Base-by-base conservation (phyloP, 2,797 vertebrate species). In the Adrianichthys oophorus region DNA sequence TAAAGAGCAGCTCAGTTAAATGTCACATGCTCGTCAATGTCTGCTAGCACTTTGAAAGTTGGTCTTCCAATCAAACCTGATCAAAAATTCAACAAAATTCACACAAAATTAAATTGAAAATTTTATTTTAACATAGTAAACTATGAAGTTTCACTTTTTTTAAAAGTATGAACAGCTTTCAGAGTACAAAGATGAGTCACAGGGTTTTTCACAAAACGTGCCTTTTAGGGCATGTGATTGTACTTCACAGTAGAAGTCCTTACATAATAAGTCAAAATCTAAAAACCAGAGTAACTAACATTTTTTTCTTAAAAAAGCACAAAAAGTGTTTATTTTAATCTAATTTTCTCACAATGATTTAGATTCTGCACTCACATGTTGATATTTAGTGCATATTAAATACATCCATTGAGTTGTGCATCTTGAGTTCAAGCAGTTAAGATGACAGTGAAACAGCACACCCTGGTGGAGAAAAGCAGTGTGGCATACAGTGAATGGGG, bases 91-190 rank as follows among this genome's bases (percentile, higher is more conserved):
- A 59, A 47, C 2, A 23, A 32, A 40, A 45, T 7, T 21, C 12
- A 83, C 65, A 63, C 59, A 50, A 48, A 40, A 32, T 17, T 68
- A 70, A 81, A 52, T 86, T 90, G 87, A 90, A 83, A 90, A 88
- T 78, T 91, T 87, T 91, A 92, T 91, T 92, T 76, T 63, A 45
- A 85, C 84, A 80, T 78, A 86, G 78, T 21, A 86, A 87, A 87
- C 72, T 52, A 66, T 74, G 79, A 87, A 78, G 88, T 78, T 87
- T 86, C 84, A 91, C 90, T 88, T 81, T 82, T 80, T 59, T 50
- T 84, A 85, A 86, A 37, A 12, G 78, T 88, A 89, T 79, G 71
- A 87, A 91, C 84, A 68, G 74, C 80, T 49, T 71, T 64, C 64
- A 86, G 89, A 92, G 85, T 85, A 87, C 85, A 89, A 87, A 88